Evolutionary conservation across 2,113 vertebrate species (phyloP), one percentile per base, ranked within the genome.

Genomic region (Ictidomys tridecemlineatus): DNA sequence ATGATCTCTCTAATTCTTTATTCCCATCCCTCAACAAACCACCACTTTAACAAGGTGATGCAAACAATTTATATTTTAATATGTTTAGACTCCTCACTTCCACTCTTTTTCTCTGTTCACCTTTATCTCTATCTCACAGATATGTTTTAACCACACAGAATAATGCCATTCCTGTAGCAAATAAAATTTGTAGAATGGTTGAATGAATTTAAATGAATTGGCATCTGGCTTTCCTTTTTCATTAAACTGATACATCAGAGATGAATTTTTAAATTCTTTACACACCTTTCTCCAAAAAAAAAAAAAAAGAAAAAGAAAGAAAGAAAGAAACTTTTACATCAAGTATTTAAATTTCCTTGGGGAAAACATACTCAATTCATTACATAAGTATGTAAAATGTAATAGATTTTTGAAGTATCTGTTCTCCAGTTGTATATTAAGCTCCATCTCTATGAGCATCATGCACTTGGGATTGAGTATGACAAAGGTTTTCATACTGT

Each of bases 241-340:
- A 95, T 96, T 85, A 95, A 28, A 61, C 24, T 78, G 72, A 82
- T 82, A 53, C 7, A 80, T 80, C 45, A 88, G 32, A 88, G 42
- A 78, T 94, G 63, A 88, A 94, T 85, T 95, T 97, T 96, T 92
- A 85, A 65, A 95, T 95, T 77, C 34, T 87, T 67, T 76, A 39
- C 67, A 92, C 88, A 34, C 53, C 32, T 87, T 87, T 93, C n/a
- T 61, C 53, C 69, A 4, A 90, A 89, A 95, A 67, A 77, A 2
- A 13, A 51, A 51, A 51, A 11, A 51, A 51, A 51, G 10, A 6
- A 48, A 48, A 48, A 48, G 7, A 42, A 42, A 45, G 6, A 45
- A 45, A 45, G 45, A 45, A 45, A 45, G 45, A 45, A 45, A 45
- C 18, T 85, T 77, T 58, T n/a, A 95, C 63, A 94, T 91, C 87